phyloP scores from a whole-genome alignment of 2,888 invertebrate species.

The Volucella inanis region DNA sequence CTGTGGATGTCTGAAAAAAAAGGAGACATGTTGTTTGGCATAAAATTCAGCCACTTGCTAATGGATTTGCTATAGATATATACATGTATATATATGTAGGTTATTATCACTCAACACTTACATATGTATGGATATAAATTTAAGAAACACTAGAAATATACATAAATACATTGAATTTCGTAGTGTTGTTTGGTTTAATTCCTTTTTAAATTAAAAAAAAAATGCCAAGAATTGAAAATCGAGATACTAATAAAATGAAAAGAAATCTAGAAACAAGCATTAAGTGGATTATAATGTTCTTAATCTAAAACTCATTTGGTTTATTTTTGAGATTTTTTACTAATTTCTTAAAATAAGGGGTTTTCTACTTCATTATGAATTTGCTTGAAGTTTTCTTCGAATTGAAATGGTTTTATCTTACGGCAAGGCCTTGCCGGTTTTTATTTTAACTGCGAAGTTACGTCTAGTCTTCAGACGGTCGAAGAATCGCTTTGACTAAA shows the following conservation, averaged over 20 bases:
- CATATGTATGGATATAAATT: too few species aligned
- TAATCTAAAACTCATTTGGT: slow-evolving; percentile 14
- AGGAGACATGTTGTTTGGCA: slow-evolving; percentile 23
- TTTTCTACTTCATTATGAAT: slow-evolving; percentile 9
- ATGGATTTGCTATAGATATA: slow-evolving; percentile 28
- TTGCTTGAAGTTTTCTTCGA: slow-evolving; percentile 8
- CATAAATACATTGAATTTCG: not conserved
- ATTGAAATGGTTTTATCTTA: slow-evolving; percentile 11
- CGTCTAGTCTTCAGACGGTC: not conserved
- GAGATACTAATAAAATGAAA: slow-evolving; percentile 2
- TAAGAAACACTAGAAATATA: not conserved
- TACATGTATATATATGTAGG: not conserved
- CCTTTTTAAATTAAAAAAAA: not conserved
- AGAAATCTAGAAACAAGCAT: not conserved
- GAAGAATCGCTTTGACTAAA: not conserved
- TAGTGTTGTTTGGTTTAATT: slow-evolving; percentile 6
- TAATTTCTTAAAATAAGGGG: not conserved
- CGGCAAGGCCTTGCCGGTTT: slow-evolving; percentile 7
- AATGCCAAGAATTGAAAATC: not conserved
- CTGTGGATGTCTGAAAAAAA: not conserved
- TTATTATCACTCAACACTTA: not conserved
- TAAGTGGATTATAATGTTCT: slow-evolving; percentile 30
- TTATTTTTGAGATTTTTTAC: not conserved
- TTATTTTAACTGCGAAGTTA: slow-evolving; percentile 26
- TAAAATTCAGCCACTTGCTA: slow-evolving; percentile 43